These are phyloP conservation scores for Poicephalus gulielmi DNA, from an alignment of 2,113 vertebrate genomes.

Conservation along the genomic window DNA sequence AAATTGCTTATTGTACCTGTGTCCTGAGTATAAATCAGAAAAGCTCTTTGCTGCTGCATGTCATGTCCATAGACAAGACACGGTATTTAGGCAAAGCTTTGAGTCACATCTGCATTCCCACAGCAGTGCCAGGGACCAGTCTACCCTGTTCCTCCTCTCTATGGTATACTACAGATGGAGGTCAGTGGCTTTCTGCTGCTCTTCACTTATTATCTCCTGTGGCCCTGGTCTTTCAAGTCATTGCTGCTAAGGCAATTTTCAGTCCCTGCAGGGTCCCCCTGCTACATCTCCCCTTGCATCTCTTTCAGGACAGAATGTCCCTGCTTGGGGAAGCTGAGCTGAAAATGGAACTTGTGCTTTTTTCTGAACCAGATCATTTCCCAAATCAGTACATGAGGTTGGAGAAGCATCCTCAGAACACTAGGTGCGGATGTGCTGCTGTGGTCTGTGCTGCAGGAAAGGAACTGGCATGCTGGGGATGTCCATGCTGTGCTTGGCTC, in stretches of 20 bases:
- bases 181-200: background rate
- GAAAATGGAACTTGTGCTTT: background rate
- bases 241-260: background rate
- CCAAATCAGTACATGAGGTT: background rate
- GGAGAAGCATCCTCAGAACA: background rate
- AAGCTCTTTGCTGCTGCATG: background rate
- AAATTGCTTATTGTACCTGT: conserved; percentile 3
- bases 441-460: background rate
- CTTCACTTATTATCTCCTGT: background rate
- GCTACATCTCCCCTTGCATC: background rate
- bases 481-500: background rate
- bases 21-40: background rate
- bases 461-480: background rate
- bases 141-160: background rate
- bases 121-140: background rate
- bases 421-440: background rate
- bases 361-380: background rate
- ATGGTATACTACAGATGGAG: background rate
- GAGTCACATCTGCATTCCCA: background rate
- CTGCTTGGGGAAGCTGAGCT: background rate
- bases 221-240: background rate
- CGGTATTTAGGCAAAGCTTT: background rate
- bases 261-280: background rate
- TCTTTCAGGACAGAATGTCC: background rate
- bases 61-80: background rate